phyloP scores from a whole-genome alignment of 2,113 vertebrate genomes.

The Cavia porcellus region DNA sequence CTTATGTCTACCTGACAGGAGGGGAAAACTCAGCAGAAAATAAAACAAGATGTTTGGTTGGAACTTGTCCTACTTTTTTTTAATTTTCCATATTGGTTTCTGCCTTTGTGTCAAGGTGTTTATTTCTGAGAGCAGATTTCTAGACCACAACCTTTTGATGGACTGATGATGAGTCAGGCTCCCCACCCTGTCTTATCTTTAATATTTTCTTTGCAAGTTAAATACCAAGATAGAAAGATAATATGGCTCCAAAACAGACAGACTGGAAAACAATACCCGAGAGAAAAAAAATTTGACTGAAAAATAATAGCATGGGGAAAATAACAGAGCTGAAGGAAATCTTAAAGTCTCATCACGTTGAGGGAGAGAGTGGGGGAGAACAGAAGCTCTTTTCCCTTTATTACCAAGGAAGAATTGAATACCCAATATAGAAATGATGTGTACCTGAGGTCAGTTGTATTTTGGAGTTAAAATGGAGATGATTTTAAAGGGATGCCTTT shows the following conservation, averaged over 20 bases:
- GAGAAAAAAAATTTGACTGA: background rate
- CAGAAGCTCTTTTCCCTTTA: background rate
- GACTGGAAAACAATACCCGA: conserved; percentile 54
- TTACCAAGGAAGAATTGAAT: background rate
- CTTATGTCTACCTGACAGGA: conserved; percentile 36
- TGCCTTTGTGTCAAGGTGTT: conserved; percentile 65
- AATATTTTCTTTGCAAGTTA: conserved; percentile 63
- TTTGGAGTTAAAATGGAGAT: conserved; percentile 38
- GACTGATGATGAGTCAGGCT: conserved; percentile 37
- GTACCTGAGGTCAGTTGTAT: background rate
- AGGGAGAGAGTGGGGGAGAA: no score
- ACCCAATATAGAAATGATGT: background rate
- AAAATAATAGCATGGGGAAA: conserved; percentile 50
- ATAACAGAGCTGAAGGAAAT: conserved; percentile 26
- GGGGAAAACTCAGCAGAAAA: conserved; percentile 67
- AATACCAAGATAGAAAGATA: conserved; percentile 71
- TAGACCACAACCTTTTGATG: conserved; percentile 52
- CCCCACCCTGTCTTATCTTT: conserved; percentile 57
- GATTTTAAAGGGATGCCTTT: background rate
- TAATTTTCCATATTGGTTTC: conserved; percentile 68
- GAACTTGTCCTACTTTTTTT: conserved; percentile 66
- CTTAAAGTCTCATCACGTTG: background rate
- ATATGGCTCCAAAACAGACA: conserved; percentile 13
- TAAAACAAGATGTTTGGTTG: conserved; percentile 73
- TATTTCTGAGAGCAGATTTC: conserved; percentile 62